Base-by-base conservation (phyloP, 2,113 vertebrate genomes). In the Nannospalax galili region DNA sequence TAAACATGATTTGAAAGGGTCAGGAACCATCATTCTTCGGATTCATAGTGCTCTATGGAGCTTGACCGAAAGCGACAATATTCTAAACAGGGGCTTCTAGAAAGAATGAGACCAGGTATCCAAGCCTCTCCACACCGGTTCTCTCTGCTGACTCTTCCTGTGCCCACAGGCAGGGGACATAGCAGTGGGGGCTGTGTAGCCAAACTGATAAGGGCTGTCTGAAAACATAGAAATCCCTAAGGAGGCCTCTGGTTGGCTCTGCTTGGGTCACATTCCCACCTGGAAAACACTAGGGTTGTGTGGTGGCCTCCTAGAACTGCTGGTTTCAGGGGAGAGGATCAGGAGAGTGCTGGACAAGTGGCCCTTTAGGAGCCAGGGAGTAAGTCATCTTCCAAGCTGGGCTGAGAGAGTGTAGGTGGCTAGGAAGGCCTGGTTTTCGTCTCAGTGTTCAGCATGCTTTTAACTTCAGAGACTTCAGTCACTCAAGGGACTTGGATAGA, bases 251-350 rank as follows among this genome's bases (percentile, higher is more conserved):
- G 48, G 35, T 37, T 74, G 78, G 15, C 3, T 7, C 35, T n/a
- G 12, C 12, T 73, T 70, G 35, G 42, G n/a, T 73, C 84, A 70
- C 42, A 12, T 9, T 30, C 35, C 77, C 5, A 0, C 28, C 7
- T 3, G 0, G 4, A 30, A 32, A 84, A 45, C n/a, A 30, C 12
- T 12, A 1, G 52, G 5, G 30, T 65, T 82, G 1, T 30, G 19
- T 56, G 10, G 56, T 35, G 67, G 60, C 35, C 65, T 17, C 73
- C 64, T 56, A 58, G 90, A 82, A 20, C 69, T 52, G 10, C 35
- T 7, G 16, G 56, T 28, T 30, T 5, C 16, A 19, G 15, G 4
- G 2, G 17, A 2, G 9, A 56, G 19, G 40, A n/a, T 14, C 2
- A 5, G 56, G 24, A 81, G 9, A 12, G 6, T 35, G 8, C 12